Evolutionary conservation across 2,797 vertebrate species (phyloP).

Genomic region (Lepilemur septentrionalis): DNA sequence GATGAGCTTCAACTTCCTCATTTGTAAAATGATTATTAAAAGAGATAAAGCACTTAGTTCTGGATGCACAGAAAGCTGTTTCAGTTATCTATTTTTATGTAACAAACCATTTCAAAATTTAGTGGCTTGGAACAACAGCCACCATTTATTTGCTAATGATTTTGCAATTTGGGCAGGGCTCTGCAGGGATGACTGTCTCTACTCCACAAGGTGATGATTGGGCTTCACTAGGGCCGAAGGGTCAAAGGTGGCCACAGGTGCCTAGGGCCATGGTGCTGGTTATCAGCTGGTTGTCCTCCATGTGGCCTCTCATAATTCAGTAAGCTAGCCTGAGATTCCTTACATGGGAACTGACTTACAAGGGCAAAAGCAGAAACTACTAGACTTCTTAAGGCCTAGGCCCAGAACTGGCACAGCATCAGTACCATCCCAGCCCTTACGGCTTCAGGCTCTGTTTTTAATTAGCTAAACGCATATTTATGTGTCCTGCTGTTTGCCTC

Average conservation of each 20-base stretch:
- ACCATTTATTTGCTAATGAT: neutral
- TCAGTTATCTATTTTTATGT: neutral
- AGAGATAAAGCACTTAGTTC: neutral
- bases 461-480: neutral
- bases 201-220: neutral
- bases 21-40: constrained; percentile 36
- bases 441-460: neutral
- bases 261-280: neutral
- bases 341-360: neutral
- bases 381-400: neutral
- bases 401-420: neutral
- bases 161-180: neutral
- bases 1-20: neutral
- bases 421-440: neutral
- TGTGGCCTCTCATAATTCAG: neutral
- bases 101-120: neutral
- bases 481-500: neutral
- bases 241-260: neutral
- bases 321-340: neutral
- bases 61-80: neutral
- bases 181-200: neutral
- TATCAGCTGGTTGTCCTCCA: neutral
- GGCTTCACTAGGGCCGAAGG: neutral
- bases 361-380: constrained; percentile 28
- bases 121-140: neutral